phyloP scores from a whole-genome alignment of 2,888 invertebrate species.

The Netelia melanura region DNA sequence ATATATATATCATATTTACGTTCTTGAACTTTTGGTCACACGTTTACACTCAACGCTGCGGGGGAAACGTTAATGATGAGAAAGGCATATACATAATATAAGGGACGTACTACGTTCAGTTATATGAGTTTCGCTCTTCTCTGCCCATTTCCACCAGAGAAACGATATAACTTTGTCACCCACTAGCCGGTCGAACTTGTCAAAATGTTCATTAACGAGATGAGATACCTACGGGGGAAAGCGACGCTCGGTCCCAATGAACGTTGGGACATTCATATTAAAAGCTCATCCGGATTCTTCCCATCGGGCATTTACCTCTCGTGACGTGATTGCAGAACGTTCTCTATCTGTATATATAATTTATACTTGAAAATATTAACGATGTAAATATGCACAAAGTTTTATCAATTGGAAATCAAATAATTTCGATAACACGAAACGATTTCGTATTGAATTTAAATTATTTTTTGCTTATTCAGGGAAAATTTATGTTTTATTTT shows the following conservation, averaged over 20 bases:
- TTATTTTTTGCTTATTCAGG: not conserved
- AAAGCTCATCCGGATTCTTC: conserved; percentile 32
- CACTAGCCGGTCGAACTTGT: conserved; percentile 54
- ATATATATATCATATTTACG: conserved; percentile 7
- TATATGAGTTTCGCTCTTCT: conserved; percentile 35
- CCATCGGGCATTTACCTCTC: not conserved
- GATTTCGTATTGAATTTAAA: not conserved
- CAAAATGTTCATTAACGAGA: conserved; percentile 59
- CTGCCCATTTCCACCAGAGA: not conserved
- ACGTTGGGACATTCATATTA: conserved; percentile 19
- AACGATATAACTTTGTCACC: conserved; percentile 56
- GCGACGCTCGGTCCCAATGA: conserved; percentile 21
- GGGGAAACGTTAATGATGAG: conserved; percentile 50
- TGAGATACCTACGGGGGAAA: conserved; percentile 6
- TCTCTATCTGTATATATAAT: no score
- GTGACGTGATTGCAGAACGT: no score
- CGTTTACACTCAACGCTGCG: conserved; percentile 13
- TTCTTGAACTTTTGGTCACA: conserved; percentile 58
- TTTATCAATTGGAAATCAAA: not conserved
- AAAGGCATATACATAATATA: conserved; percentile 21
- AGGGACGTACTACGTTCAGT: conserved; percentile 11
- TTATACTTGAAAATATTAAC: not conserved
- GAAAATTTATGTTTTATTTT: no score
- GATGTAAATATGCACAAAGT: not conserved
- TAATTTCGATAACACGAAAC: not conserved